Base-by-base conservation (phyloP, 2,797 vertebrate species). In the Lerista edwardsae region DNA sequence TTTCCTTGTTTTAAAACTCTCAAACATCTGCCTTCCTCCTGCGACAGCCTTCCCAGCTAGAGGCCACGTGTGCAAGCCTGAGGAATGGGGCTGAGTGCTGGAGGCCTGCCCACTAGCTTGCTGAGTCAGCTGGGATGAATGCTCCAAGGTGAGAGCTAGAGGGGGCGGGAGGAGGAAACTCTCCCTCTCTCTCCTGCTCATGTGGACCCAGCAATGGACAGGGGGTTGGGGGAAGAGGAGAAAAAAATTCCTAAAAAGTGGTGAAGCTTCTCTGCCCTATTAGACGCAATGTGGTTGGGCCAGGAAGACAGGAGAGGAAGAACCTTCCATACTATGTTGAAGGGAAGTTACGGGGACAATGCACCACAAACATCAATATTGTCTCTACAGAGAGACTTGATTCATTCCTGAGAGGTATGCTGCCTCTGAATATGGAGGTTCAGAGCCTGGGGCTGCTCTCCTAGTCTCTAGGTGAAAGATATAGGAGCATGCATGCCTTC, bases 91-190 rank as follows among this genome's bases (percentile, higher is more conserved):
- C 87, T 51, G 0, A 6, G 55, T 39, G 1, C 88, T 81, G 91
- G 89, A 88, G 1, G 62, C 0, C 1, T 0, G 83, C 88, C 88
- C 61, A 9, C 0, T 0, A 3, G 75, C 84, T 4, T 1, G 84
- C 90, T 89, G 92, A 88, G 81, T 90, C 89, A 91, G 92, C 88
- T 1, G 82, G 75, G 44, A 29, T 68, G 73, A 41, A 57, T 21
- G 7, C 29, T n/a, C 47, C 73, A 76, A 68, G 82, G 82, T 57
- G 73, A 76, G 65, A 36, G 14, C n/a, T 65, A 12, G 31, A n/a
- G n/a, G n/a, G n/a, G n/a, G n/a, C n/a, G n/a, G n/a, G n/a, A n/a
- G n/a, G n/a, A n/a, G n/a, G n/a, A 31, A 11, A 1, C 11, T 12
- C 19, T 65, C 36, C 11, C 59, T 27, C 25, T 69, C 21, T 71